Percentiles rank a stretch among this genome's conserved stretches.
phyloP scores from a whole-genome alignment of 2,888 invertebrate species.

The Portevinia maculata region DNA sequence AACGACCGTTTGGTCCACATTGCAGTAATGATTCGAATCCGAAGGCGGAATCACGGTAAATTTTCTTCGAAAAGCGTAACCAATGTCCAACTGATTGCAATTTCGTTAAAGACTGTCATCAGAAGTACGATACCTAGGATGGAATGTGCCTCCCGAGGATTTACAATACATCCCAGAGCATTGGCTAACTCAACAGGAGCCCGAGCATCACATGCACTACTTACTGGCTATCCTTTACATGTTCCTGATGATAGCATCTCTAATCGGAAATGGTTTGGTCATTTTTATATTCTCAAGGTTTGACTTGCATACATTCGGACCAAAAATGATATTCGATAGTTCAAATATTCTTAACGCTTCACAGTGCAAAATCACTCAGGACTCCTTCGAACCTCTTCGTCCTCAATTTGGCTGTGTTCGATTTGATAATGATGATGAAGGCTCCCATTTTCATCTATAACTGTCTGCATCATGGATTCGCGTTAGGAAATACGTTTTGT shows the following conservation, averaged over 20 bases:
- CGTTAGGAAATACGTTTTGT: conserved; percentile 88
- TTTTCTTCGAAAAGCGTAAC: not conserved
- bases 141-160: conserved; percentile 90
- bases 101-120: conserved; percentile 72
- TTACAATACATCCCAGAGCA: conserved; percentile 90
- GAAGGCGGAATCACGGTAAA: conserved; percentile 64
- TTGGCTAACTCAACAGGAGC: conserved; percentile 91
- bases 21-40: conserved; percentile 60
- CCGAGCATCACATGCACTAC: conserved; percentile 91
- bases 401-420: conserved; percentile 90
- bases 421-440: conserved; percentile 94
- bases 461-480: conserved; percentile 90
- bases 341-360: not conserved
- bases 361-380: conserved; percentile 80
- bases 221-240: conserved; percentile 90
- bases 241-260: conserved; percentile 88
- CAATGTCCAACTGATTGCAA: not conserved
- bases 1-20: conserved; percentile 59
- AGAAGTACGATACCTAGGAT: conserved; percentile 85
- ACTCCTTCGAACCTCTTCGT: conserved; percentile 92
- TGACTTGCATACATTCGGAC: not conserved
- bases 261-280: conserved; percentile 92
- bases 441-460: conserved; percentile 93
- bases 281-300: conserved; percentile 85
- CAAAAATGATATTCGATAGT: not conserved